A percentile compares a stretch with the other conserved stretches of the same genome.
Evolutionary conservation across 2,888 invertebrate species (phyloP).

Genomic region (Ormyrus labotus): DNA sequence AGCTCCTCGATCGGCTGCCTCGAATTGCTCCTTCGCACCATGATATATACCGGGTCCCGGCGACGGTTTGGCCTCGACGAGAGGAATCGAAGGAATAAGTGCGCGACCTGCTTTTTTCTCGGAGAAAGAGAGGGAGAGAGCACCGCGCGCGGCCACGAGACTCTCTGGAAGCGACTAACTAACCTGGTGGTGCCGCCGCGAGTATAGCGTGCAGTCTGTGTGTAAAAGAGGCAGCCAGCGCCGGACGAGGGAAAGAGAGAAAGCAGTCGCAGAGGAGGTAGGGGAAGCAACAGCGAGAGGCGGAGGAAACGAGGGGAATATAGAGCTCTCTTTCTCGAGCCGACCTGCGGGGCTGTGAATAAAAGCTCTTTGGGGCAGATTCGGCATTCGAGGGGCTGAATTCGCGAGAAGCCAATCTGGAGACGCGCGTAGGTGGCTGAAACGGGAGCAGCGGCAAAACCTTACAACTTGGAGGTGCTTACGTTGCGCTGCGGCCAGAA

Average conservation of each 20-base stretch:
- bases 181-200: no score
- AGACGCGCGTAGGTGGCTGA: background rate
- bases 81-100: no score
- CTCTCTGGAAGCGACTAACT: no score
- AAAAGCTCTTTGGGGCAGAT: no score
- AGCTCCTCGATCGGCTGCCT: slow-evolving; percentile 70
- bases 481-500: background rate
- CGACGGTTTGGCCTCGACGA: background rate
- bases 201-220: no score
- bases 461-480: no score
- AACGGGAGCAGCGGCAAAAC: no score
- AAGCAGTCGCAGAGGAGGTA: background rate
- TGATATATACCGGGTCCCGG: slow-evolving; percentile 57
- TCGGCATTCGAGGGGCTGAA: no score
- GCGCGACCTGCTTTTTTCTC: no score
- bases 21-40: slow-evolving; percentile 75
- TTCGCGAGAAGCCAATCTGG: background rate
- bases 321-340: no score
- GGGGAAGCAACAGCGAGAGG: background rate
- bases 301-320: background rate
- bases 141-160: background rate
- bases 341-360: no score
- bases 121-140: background rate
- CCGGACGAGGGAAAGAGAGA: background rate
- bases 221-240: no score